Evolutionary conservation across 1,140 invertebrate genomes (phyloP).

Genomic region (Halictus rubicundus): DNA sequence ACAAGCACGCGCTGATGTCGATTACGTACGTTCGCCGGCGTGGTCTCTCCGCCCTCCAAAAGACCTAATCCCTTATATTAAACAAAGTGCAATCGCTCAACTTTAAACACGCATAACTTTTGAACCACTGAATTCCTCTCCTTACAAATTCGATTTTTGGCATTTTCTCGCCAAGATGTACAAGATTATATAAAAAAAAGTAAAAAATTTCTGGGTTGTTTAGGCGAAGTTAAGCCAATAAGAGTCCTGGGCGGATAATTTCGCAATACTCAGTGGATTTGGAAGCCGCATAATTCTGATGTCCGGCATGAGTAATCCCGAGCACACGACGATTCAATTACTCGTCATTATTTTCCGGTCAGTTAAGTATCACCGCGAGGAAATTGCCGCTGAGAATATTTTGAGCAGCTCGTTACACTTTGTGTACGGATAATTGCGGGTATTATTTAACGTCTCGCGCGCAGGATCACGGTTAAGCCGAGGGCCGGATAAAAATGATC

Average conservation of each 20-base stretch:
- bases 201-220: too few relatives aligned
- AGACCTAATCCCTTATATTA: too few relatives aligned
- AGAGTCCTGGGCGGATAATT: neutral
- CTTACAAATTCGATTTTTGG: too few relatives aligned
- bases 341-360: neutral
- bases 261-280: neutral
- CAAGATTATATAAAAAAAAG: too few relatives aligned
- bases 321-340: neutral
- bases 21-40: too few relatives aligned
- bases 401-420: conserved; percentile 22
- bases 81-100: too few relatives aligned
- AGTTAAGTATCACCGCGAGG: conserved; percentile 1
- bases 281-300: neutral
- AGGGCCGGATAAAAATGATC: conserved; percentile 22
- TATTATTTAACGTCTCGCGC: conserved; percentile 35
- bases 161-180: too few relatives aligned
- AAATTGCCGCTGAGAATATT: neutral
- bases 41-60: too few relatives aligned
- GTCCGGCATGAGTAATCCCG: neutral
- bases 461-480: neutral
- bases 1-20: too few relatives aligned
- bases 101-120: too few relatives aligned
- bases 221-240: too few relatives aligned
- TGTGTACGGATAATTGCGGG: conserved; percentile 15
- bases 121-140: too few relatives aligned